Percentiles rank a stretch among this genome's conserved stretches.
Conservation (phyloP, 2,797 vertebrate species). For the Spatula clypeata region DNA sequence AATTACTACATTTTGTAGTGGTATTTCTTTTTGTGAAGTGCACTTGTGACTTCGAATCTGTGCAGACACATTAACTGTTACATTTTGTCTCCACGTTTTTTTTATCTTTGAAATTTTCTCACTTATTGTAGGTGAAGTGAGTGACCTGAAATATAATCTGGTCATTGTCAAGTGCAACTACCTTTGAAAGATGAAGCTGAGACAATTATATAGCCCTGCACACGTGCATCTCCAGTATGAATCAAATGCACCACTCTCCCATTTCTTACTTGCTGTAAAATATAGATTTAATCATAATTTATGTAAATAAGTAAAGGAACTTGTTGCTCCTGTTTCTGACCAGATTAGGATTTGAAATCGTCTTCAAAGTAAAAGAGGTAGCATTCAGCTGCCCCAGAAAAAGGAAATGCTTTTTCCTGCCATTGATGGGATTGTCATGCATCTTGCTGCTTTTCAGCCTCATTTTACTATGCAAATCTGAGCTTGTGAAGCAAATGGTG, state of each 20-base stretch:
- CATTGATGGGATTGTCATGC: neutral
- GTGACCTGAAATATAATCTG: neutral
- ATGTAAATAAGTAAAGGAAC: slow-evolving; percentile 1
- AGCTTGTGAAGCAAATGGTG: neutral
- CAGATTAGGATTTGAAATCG: neutral
- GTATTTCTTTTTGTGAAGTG: slow-evolving; percentile 3
- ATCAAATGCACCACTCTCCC: neutral
- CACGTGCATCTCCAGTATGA: neutral
- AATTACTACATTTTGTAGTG: neutral
- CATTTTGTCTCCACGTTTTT: neutral
- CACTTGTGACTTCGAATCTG: accelerated
- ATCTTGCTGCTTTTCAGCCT: neutral
- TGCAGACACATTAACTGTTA: neutral
- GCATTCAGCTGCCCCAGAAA: neutral
- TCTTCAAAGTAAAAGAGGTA: slow-evolving; percentile 30
- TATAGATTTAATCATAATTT: neutral
- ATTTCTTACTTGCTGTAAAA: neutral
- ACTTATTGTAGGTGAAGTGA: neutral
- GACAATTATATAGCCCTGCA: neutral
- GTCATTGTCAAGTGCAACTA: neutral
- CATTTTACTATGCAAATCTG: neutral
- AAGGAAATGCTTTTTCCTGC: slow-evolving; percentile 37
- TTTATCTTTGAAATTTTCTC: slow-evolving; percentile 25
- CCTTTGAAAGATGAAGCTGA: neutral
- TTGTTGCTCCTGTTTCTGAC: neutral